Percentiles rank a stretch among this genome's conserved stretches.
These are phyloP conservation scores for Pammene aurita DNA, from an alignment of 2,888 invertebrate genomes.

Conservation along the genomic window DNA sequence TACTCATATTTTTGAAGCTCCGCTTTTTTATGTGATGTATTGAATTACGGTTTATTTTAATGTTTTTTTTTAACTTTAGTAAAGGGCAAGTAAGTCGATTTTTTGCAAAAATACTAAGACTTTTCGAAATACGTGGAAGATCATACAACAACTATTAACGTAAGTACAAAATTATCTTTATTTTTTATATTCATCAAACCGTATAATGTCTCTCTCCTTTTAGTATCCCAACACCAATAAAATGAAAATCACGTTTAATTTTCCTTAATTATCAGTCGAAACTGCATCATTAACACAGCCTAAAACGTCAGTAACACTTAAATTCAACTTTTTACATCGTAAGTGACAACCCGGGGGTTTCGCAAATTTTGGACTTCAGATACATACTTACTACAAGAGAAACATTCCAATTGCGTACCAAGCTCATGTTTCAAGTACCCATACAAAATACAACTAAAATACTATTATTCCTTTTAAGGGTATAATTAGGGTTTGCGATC, in stretches of 20 bases:
- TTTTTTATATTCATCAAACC: too few species aligned
- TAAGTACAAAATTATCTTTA: too few species aligned
- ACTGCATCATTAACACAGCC: constrained; percentile 31
- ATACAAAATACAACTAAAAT: neutral
- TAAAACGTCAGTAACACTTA: constrained; percentile 36
- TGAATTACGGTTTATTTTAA: neutral
- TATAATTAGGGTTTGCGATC: too few species aligned
- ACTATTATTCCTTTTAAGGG: neutral
- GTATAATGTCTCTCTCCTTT: neutral
- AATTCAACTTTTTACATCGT: constrained; percentile 22
- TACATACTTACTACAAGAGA: constrained; percentile 3
- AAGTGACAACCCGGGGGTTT: constrained; percentile 24
- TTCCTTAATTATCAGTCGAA: neutral
- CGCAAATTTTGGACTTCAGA: constrained; percentile 4
- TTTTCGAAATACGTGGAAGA: too few species aligned
- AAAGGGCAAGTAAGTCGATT: too few species aligned
- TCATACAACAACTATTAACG: too few species aligned
- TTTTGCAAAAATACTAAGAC: too few species aligned
- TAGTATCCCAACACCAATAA: neutral
- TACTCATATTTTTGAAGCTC: constrained; percentile 9
- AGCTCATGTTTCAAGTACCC: neutral
- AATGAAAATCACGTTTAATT: constrained; percentile 2
- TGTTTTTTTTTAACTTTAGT: neutral
- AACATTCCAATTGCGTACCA: neutral
- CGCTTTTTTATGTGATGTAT: neutral